Evolutionary conservation across 2,888 invertebrate genomes (phyloP).

Genomic region (Lissonota sp.): DNA sequence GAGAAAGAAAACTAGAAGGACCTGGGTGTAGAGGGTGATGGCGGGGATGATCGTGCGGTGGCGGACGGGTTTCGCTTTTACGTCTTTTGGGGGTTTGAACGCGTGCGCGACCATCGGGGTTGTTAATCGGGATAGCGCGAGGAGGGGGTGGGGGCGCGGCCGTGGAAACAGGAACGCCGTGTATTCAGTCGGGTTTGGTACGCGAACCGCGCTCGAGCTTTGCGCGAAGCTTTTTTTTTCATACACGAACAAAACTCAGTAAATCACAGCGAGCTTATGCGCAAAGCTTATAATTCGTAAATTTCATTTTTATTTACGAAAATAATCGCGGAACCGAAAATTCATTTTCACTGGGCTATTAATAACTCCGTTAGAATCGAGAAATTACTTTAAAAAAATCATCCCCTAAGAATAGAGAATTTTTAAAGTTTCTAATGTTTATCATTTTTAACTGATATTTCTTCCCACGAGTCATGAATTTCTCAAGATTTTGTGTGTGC

Average conservation of each 20-base stretch:
- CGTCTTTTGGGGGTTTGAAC: conserved; percentile 74
- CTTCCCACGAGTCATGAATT: background rate
- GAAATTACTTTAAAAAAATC: background rate
- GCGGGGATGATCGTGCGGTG: conserved; percentile 22
- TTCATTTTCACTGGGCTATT: background rate
- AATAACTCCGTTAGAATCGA: too few relatives aligned
- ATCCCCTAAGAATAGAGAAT: background rate
- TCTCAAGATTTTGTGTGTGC: conserved; percentile 12
- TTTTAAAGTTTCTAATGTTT: too few relatives aligned
- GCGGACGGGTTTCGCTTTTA: conserved; percentile 64
- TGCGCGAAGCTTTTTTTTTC: conserved; percentile 49
- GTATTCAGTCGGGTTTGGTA: conserved; percentile 81
- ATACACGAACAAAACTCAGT: background rate
- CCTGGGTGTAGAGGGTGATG: conserved; percentile 40
- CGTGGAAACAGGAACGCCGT: conserved; percentile 75
- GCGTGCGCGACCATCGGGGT: conserved; percentile 76
- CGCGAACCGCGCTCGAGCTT: conserved; percentile 76
- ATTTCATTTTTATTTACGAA: conserved; percentile 10
- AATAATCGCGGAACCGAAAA: background rate
- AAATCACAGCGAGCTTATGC: conserved; percentile 2
- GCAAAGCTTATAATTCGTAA: conserved; percentile 29
- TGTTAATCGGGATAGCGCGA: conserved; percentile 67
- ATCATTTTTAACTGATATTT: background rate
- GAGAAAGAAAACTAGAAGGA: conserved; percentile 41
- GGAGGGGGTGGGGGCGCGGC: conserved; percentile 77